A percentile compares a stretch with the other conserved stretches of the same genome.
phyloP scores from a whole-genome alignment of 2,113 vertebrate genomes.

The Litocranius walleri region DNA sequence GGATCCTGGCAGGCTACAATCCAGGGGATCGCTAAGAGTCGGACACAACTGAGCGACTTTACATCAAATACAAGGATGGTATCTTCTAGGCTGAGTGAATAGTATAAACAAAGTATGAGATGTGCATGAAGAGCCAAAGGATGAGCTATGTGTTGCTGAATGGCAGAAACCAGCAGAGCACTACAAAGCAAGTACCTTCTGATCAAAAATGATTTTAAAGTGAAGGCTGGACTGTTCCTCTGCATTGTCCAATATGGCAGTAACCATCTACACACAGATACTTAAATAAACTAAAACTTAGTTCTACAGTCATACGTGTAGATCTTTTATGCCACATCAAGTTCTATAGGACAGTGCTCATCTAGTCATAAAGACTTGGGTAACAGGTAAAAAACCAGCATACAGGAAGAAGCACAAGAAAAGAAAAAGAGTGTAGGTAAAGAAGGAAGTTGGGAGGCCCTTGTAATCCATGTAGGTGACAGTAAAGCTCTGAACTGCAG shows the following conservation, averaged over 20 bases:
- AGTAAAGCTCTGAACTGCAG: background rate
- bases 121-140: background rate
- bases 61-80: background rate
- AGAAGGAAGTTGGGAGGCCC: background rate
- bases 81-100: background rate
- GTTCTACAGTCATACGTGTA: background rate
- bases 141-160: background rate
- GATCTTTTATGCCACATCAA: background rate
- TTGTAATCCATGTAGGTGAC: background rate
- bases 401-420: background rate
- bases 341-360: background rate
- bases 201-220: background rate
- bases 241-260: background rate
- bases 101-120: background rate
- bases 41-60: background rate
- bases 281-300: background rate
- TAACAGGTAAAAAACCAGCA: background rate
- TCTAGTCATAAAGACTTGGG: background rate
- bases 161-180: background rate
- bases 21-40: background rate
- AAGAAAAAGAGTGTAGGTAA: background rate
- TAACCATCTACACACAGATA: background rate
- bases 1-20: background rate
- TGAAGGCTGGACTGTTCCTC: background rate
- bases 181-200: background rate